Base-by-base conservation (phyloP, 1,140 invertebrate genomes). In the Zaprionus gabonicus region DNA sequence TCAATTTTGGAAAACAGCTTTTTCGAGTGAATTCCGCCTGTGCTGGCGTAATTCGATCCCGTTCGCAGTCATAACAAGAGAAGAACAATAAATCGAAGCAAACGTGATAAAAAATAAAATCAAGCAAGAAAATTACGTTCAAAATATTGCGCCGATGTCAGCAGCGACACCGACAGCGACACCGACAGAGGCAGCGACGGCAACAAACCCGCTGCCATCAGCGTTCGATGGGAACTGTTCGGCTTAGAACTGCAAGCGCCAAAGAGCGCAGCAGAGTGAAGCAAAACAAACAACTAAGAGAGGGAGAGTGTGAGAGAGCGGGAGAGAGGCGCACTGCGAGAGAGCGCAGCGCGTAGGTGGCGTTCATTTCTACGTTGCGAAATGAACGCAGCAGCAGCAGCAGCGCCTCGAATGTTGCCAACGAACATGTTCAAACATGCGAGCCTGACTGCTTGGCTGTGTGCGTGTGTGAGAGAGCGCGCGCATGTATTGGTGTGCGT, bases 361-460 rank as follows among this genome's bases (percentile, higher is more conserved):
- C 25, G 72, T 70, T 74, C 66, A 75, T 70, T 70, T 34, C 31
- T 46, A 6, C 15, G 38, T n/a, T 55, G 62, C 17, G 41, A 68
- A 70, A 75, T 63, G 72, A 75, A 74, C 51, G 53, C 63, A 38
- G 38, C 38, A 41, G 20, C 38, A 41, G 20, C 20, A 20, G 46
- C 51, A 31, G 36, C 6, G 15, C 23, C n/a, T 3, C 57, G 20
- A 71, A 76, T 75, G 72, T 75, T 75, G 72, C 71, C 64, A 51
- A 9, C 73, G 68, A 65, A 23, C 73, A 20, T 65, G 73, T 71
- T 38, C 44, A 20, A 65, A 46, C 73, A 76, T 71, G 73, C 68
- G 15, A 34, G 17, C 46, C 31, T 28, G 20, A 6, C 13, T 49
- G 36, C 20, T 13, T 13, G 20, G 34, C 31, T 15, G 23, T 36